Percentiles rank a stretch among this genome's conserved stretches.
These are phyloP conservation scores for Bungarus multicinctus DNA, from an alignment of 2,113 vertebrate species.

Conservation along the genomic window DNA sequence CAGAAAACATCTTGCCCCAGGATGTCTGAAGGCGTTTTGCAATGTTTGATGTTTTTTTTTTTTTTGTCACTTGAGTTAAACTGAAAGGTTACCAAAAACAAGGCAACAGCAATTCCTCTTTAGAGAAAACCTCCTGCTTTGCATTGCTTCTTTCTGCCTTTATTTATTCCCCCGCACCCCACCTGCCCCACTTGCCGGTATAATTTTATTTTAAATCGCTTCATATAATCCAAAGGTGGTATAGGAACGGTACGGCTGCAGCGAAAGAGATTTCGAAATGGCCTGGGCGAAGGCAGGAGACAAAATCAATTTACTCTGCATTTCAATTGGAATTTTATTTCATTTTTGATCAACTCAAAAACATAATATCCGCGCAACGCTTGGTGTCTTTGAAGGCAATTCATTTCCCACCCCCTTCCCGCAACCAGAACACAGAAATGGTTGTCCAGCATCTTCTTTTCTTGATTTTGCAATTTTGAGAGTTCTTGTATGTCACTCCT, in stretches of 20 bases:
- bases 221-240: background rate
- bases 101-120: background rate
- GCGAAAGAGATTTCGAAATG: background rate
- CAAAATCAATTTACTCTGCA: background rate
- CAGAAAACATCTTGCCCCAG: background rate
- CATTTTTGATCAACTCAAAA: background rate
- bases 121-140: background rate
- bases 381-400: background rate
- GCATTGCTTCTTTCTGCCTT: background rate
- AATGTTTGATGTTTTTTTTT: background rate
- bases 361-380: background rate
- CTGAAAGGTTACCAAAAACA: background rate
- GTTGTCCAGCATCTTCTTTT: background rate
- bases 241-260: background rate
- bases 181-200: too few species aligned
- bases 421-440: background rate
- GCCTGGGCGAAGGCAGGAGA: background rate
- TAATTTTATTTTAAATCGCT: background rate
- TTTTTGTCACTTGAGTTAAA: slow-evolving; percentile 7
- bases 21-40: background rate
- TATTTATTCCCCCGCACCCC: background rate
- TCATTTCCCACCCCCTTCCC: background rate
- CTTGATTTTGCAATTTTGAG: background rate
- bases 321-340: background rate
- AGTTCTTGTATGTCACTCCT: background rate